These are phyloP conservation scores for Rhinoderma darwinii DNA, from an alignment of 2,113 vertebrate species.

Conservation along the genomic window DNA sequence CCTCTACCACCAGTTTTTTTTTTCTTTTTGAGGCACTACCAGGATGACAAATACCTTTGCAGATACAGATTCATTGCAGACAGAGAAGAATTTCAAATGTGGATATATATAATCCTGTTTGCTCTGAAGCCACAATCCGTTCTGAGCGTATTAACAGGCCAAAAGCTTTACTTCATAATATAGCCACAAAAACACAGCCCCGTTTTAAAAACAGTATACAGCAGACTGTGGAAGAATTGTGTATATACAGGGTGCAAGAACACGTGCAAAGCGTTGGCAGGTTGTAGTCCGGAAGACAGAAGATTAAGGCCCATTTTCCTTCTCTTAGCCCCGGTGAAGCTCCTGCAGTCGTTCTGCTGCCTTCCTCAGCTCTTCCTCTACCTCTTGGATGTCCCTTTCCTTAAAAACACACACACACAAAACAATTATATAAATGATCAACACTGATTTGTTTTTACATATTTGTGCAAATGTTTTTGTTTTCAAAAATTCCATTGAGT, in stretches of 20 bases:
- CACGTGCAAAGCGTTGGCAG: not conserved
- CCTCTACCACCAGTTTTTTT: not conserved
- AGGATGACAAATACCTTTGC: not conserved
- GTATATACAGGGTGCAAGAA: conserved; percentile 22
- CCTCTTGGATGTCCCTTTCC: conserved; percentile 70
- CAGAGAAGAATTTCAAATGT: not conserved
- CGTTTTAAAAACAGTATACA: not conserved
- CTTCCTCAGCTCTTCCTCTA: conserved; percentile 76
- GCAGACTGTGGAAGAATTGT: not conserved
- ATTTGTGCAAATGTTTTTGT: not conserved
- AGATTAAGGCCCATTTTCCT: conserved; percentile 52
- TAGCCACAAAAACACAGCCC: not conserved
- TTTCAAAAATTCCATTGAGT: not conserved
- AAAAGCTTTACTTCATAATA: conserved; percentile 20
- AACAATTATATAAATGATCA: not conserved
- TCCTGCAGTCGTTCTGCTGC: conserved; percentile 75
- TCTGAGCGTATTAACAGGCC: not conserved
- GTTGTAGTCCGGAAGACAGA: conserved; percentile 42
- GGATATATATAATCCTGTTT: not conserved
- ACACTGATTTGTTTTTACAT: not conserved
- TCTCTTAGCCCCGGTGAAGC: conserved; percentile 71
- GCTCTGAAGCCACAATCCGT: not conserved
- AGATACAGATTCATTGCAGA: not conserved
- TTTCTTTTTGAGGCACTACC: not conserved
- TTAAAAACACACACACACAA: conserved; percentile 37